Conservation (phyloP, 2,113 vertebrate species). For the Galbula dea region DNA sequence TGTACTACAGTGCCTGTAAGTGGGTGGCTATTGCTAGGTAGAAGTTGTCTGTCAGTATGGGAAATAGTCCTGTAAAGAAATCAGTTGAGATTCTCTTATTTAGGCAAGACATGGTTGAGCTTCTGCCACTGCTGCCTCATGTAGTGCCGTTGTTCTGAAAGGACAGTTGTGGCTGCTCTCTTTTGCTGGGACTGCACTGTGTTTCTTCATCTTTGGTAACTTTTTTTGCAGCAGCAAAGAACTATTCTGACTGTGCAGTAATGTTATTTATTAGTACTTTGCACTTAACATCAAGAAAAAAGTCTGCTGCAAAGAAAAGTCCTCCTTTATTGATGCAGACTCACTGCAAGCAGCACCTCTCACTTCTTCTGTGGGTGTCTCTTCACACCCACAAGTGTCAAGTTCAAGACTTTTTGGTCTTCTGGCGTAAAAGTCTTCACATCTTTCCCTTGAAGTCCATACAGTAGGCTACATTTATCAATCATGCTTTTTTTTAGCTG, state of each 20-base stretch:
- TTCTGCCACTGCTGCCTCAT: neutral
- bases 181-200: neutral
- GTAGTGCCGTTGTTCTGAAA: neutral
- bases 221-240: conserved; percentile 1
- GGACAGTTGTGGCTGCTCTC: too few species aligned
- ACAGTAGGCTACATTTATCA: neutral
- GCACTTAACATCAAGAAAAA: neutral
- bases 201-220: neutral
- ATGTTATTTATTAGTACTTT: neutral
- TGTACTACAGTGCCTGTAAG: neutral
- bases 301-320: neutral
- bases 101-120: neutral
- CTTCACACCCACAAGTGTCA: neutral
- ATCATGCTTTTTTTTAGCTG: neutral
- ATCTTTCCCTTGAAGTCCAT: neutral
- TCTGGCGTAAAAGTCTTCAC: neutral
- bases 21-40: neutral
- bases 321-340: neutral
- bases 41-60: neutral
- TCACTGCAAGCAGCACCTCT: neutral
- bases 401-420: neutral
- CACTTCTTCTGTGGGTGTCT: neutral
- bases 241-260: neutral
- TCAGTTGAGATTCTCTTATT: neutral
- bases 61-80: neutral